Evolutionary conservation across 2,113 vertebrate genomes (phyloP).

Genomic region (Cichladusa arquata): DNA sequence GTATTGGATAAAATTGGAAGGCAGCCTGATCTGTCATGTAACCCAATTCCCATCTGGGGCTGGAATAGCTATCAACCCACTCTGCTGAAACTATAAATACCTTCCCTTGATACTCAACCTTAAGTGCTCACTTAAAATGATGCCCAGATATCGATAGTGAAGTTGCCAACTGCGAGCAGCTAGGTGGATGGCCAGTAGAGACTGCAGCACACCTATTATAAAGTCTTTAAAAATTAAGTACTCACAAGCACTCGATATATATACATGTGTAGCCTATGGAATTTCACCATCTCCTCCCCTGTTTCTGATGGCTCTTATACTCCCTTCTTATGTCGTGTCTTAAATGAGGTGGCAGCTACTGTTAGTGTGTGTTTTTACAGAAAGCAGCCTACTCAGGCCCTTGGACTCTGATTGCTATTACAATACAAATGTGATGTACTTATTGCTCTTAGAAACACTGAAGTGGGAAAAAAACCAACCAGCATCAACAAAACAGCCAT

Average conservation of each 20-base stretch:
- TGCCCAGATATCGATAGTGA: conserved; percentile 52
- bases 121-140: conserved; percentile 66
- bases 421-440: neutral
- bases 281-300: neutral
- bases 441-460: neutral
- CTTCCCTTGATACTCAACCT: conserved; percentile 54
- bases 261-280: neutral
- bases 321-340: neutral
- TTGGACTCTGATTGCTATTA: neutral
- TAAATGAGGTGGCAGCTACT: neutral
- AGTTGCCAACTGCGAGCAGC: conserved; percentile 21
- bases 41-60: conserved; percentile 57
- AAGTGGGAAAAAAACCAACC: neutral
- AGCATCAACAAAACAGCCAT: neutral
- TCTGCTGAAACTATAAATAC: conserved; percentile 57
- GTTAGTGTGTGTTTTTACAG: neutral
- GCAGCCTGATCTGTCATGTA: conserved; percentile 23
- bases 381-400: neutral
- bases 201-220: neutral
- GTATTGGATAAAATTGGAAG: conserved; percentile 26
- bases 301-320: neutral
- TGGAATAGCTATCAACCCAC: conserved; percentile 57
- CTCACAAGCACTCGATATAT: neutral
- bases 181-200: conserved; percentile 31
- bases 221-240: conserved; percentile 35